Base-by-base conservation (phyloP, 2,113 vertebrate species). In the Lipophrys pholis region DNA sequence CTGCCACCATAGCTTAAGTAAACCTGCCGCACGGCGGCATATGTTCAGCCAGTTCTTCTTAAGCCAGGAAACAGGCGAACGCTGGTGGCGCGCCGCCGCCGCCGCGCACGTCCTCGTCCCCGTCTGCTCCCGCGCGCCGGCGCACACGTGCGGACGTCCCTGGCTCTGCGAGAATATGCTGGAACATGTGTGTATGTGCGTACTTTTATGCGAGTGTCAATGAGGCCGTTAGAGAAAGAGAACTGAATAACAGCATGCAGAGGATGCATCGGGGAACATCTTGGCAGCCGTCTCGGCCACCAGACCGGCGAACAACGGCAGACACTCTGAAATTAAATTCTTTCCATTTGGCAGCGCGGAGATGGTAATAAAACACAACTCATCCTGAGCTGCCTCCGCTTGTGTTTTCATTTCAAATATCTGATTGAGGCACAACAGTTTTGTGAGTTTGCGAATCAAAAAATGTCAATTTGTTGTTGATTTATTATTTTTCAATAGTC, bases 161-260 rank as follows among this genome's bases (percentile, higher is more conserved):
- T 69, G 15, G 65, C 78, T 78, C 61, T 50, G 56, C 53, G 62
- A 35, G 38, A 83, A 86, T 57, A 76, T 78, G 76, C 21, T 68
- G 11, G 36, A 64, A 15, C 21, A 17, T 57, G 45, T 59, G 51
- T 30, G 21, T 4, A 30, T 30, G 35, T 52, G n/a, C 11, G 38
- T 51, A 17, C 30, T 55, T 73, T 54, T 41, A 7, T 55, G 69
- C 14, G 12, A 45, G 36, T 30, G 64, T 70, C 54, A 48, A 69
- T 73, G 51, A 76, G 61, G 12, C 11, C 6, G 69, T 43, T 38
- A 64, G 56, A 48, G 39, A 50, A 7, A 0, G 61, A 76, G n/a
- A 46, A 41, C 4, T 30, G 21, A 5, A 64, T 45, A 70, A 69
- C 57, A 76, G 52, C 72, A 78, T 61, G 59, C 30, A 54, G 54